phyloP scores from a whole-genome alignment of 2,797 vertebrate genomes.

The Oreonectes daqikongensis region DNA sequence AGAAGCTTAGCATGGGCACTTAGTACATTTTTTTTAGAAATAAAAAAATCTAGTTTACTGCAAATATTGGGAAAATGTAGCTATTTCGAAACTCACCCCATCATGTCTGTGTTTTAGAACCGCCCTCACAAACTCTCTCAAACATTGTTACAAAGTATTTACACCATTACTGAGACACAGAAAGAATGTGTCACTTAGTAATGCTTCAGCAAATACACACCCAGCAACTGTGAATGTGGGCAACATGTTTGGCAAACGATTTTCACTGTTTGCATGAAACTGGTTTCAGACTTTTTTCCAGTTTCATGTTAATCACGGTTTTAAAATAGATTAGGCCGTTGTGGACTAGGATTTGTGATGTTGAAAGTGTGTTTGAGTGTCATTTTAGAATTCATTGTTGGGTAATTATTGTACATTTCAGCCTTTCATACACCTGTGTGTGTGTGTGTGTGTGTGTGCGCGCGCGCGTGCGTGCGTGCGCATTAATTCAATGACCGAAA shows the following conservation, averaged over 20 bases:
- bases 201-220: constrained; percentile 34
- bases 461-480: too few species aligned
- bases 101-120: background rate
- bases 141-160: background rate
- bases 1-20: background rate
- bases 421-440: background rate
- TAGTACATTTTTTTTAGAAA: background rate
- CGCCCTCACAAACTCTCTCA: background rate
- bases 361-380: constrained; percentile 54
- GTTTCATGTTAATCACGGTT: constrained; percentile 23
- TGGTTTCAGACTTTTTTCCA: constrained; percentile 43
- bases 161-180: constrained; percentile 1
- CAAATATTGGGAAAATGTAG: background rate
- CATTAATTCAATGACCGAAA: background rate
- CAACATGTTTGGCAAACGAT: constrained; percentile 43
- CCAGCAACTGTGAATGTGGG: constrained; percentile 23
- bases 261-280: constrained; percentile 46
- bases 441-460: too few species aligned
- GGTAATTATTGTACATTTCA: constrained; percentile 46
- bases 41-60: background rate
- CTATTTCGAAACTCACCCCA: constrained; percentile 8
- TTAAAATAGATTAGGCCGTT: constrained; percentile 44
- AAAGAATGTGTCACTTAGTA: constrained; percentile 6
- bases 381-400: constrained; percentile 41
- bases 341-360: constrained; percentile 7